Percentiles rank a stretch among this genome's conserved stretches.
Evolutionary conservation across 2,113 vertebrate genomes (phyloP).

Genomic region (Apistogramma diplotaenia): DNA sequence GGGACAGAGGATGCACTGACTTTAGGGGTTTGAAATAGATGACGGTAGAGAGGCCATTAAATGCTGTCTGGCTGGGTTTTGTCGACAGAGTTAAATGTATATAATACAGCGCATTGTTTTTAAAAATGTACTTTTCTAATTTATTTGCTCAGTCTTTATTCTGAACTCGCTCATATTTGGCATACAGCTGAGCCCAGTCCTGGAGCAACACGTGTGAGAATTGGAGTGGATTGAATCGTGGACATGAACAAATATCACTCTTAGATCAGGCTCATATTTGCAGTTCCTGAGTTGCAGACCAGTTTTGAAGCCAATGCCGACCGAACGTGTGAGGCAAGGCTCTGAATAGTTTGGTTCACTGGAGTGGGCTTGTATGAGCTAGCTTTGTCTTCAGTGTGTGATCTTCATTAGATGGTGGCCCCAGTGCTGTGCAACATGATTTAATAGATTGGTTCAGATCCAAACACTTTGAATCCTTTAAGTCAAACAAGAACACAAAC

Average conservation of each 20-base stretch:
- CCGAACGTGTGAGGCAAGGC: neutral
- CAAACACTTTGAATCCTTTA: too few relatives aligned
- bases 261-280: neutral
- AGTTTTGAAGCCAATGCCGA: neutral
- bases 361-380: neutral
- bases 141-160: conserved; percentile 59
- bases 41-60: neutral
- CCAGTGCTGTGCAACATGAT: too few relatives aligned
- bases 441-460: too few relatives aligned
- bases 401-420: neutral
- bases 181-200: neutral
- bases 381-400: neutral
- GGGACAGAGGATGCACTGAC: neutral
- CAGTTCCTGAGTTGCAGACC: neutral
- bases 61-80: neutral
- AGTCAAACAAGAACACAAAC: neutral
- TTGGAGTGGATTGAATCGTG: neutral
- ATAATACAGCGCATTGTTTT: conserved; percentile 25
- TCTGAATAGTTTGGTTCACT: neutral
- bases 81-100: conserved; percentile 38
- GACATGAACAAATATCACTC: neutral
- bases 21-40: neutral
- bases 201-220: neutral
- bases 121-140: conserved; percentile 43
- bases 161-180: conserved; percentile 19